Evolutionary conservation across 2,888 invertebrate species (phyloP).

Genomic region (Notocelia uddmanniana): DNA sequence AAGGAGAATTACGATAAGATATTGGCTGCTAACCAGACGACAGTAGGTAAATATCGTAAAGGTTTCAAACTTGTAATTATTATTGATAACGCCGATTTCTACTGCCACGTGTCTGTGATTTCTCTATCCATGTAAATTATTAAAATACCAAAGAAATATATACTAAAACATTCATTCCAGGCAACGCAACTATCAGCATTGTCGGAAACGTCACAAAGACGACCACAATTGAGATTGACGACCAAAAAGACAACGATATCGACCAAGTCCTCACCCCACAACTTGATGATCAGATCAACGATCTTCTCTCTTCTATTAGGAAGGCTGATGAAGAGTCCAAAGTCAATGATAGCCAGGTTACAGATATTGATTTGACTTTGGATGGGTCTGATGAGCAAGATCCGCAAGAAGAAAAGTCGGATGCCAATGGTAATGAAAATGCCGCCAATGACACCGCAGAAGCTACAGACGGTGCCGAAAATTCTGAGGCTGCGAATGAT

Average conservation of each 20-base stretch:
- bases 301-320: slow-evolving; percentile 64
- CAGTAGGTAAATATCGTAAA: slow-evolving; percentile 67
- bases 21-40: slow-evolving; percentile 60
- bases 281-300: slow-evolving; percentile 66
- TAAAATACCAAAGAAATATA: not conserved
- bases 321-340: slow-evolving; percentile 54
- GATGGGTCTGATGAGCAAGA: slow-evolving; percentile 21
- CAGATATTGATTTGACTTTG: slow-evolving; percentile 23
- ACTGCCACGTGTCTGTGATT: not conserved
- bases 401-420: not conserved
- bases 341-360: not conserved
- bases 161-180: slow-evolving; percentile 52
- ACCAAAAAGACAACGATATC: slow-evolving; percentile 27
- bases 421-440: slow-evolving; percentile 6
- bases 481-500: slow-evolving; percentile 29
- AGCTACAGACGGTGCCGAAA: slow-evolving; percentile 15
- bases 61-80: too few relatives aligned
- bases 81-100: not conserved
- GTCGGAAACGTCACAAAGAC: slow-evolving; percentile 55
- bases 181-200: slow-evolving; percentile 59
- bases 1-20: slow-evolving; percentile 63
- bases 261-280: slow-evolving; percentile 45
- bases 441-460: slow-evolving; percentile 28
- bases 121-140: not conserved
- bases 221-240: slow-evolving; percentile 8